Percentiles rank a stretch among this genome's conserved stretches.
phyloP scores from a whole-genome alignment of 2,888 invertebrate species.

The Hypomecis punctinalis region DNA sequence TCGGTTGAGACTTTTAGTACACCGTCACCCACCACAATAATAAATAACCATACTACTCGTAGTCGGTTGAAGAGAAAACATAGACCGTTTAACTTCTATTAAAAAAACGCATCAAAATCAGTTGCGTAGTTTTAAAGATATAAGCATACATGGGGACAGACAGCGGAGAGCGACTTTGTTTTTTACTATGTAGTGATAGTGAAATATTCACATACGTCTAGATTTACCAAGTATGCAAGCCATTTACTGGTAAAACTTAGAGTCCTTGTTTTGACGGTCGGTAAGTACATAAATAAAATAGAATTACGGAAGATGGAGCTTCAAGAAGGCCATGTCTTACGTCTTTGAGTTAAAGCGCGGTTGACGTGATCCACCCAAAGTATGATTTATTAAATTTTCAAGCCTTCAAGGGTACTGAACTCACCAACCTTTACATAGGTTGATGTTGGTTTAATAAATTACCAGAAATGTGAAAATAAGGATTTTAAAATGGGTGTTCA shows the following conservation, averaged over 20 bases:
- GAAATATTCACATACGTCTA: too few species aligned
- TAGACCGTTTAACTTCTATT: too few species aligned
- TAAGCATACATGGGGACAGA: too few species aligned
- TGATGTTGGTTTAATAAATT: slow-evolving; percentile 21
- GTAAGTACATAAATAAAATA: background rate
- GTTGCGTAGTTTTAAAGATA: too few species aligned
- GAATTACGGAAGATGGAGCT: slow-evolving; percentile 8
- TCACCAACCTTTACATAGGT: slow-evolving; percentile 20
- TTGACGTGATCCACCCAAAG: slow-evolving; percentile 18
- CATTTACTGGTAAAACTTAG: background rate
- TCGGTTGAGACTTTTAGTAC: too few species aligned
- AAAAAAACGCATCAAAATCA: too few species aligned
- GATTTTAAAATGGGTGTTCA: background rate
- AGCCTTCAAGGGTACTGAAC: slow-evolving; percentile 12
- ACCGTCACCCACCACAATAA: too few species aligned
- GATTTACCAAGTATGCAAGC: too few species aligned
- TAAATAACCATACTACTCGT: too few species aligned
- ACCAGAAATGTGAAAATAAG: background rate
- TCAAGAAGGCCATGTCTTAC: slow-evolving; percentile 7
- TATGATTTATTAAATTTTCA: slow-evolving; percentile 32
- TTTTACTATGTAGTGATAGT: too few species aligned
- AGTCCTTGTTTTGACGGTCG: background rate
- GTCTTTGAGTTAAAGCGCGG: slow-evolving; percentile 18
- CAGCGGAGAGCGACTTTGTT: too few species aligned
- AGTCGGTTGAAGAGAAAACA: too few species aligned